Conservation (phyloP, 2,888 invertebrate species). For the Luperina nickerlii region DNA sequence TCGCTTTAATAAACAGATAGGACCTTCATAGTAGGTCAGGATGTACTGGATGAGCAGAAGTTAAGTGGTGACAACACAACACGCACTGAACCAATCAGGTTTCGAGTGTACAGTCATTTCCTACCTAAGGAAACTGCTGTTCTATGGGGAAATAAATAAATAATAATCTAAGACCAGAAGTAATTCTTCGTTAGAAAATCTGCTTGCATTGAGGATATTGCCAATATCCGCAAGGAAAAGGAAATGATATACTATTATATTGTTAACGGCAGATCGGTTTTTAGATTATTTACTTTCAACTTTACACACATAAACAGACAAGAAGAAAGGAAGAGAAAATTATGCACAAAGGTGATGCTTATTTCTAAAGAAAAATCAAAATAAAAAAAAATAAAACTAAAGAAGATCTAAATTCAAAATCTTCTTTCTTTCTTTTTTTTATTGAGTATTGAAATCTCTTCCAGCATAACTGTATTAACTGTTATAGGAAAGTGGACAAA, state of each 20-base stretch:
- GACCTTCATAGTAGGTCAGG: slow-evolving; percentile 23
- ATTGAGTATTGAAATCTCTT: neutral
- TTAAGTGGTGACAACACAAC: slow-evolving; percentile 25
- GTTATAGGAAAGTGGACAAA: neutral
- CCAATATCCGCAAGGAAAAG: slow-evolving; percentile 5
- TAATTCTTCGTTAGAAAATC: neutral
- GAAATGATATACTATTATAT: neutral
- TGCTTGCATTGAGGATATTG: slow-evolving; percentile 10
- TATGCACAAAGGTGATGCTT: neutral
- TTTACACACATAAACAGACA: neutral
- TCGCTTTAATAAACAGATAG: slow-evolving; percentile 34
- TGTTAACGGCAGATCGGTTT: neutral
- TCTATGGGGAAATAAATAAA: neutral
- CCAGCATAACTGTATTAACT: neutral
- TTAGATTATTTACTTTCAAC: neutral
- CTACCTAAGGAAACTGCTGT: neutral
- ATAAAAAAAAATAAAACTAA: too few species aligned
- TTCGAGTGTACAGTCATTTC: neutral
- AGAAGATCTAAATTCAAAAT: too few species aligned
- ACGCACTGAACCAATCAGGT: neutral
- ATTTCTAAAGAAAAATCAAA: neutral
- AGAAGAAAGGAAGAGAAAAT: neutral
- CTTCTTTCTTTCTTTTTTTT: too few species aligned
- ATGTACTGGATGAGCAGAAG: slow-evolving; percentile 36
- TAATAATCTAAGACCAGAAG: neutral